Percentiles rank a stretch among this genome's conserved stretches.
phyloP scores from a whole-genome alignment of 1,140 invertebrate species.

The Condylostylus longicornis region DNA sequence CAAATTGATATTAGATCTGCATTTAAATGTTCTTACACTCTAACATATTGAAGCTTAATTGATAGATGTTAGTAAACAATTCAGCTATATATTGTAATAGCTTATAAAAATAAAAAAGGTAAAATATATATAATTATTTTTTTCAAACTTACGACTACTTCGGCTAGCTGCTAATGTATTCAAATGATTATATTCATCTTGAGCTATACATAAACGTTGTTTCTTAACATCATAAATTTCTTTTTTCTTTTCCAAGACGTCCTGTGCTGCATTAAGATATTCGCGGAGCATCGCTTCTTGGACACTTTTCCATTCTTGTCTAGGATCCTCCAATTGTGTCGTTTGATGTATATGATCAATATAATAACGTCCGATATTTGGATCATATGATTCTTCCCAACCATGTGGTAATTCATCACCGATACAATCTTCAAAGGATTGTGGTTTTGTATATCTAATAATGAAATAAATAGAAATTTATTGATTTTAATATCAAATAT shows the following conservation, averaged over 20 bases:
- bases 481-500: no score
- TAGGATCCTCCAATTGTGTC: constrained; percentile 89
- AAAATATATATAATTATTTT: no score
- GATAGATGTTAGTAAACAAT: no score
- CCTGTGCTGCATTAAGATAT: constrained; percentile 86
- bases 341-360: constrained; percentile 92
- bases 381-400: constrained; percentile 91
- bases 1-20: no score
- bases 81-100: no score
- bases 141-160: constrained; percentile 60
- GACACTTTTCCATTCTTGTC: constrained; percentile 86
- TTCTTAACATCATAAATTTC: constrained; percentile 93
- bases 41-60: no score
- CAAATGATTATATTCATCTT: constrained; percentile 91
- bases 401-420: constrained; percentile 91
- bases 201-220: constrained; percentile 76
- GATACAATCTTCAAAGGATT: constrained; percentile 93
- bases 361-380: constrained; percentile 86
- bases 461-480: constrained; percentile 16
- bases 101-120: no score
- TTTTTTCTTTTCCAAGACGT: constrained; percentile 89
- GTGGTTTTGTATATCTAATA: constrained; percentile 88
- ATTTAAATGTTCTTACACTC: no score
- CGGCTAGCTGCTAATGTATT: constrained; percentile 71
- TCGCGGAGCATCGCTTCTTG: constrained; percentile 94